Conservation (phyloP, 2,113 vertebrate genomes). For the Brachyistius frenatus region DNA sequence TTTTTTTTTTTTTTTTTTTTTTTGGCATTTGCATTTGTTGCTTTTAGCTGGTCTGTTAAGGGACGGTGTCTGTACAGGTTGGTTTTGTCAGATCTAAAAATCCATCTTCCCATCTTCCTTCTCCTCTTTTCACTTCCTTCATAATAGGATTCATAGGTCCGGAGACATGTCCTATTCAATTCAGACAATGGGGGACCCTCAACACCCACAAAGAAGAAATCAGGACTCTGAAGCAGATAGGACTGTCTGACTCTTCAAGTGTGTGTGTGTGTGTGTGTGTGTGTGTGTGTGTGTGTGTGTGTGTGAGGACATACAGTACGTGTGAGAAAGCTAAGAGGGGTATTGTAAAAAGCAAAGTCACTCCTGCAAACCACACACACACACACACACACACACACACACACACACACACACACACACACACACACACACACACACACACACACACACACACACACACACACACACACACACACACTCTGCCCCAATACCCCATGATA, state of each 20-base stretch:
- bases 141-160: conserved; percentile 73
- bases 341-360: conserved; percentile 38
- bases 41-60: not conserved
- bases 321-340: conserved; percentile 25
- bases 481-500: conserved; percentile 41
- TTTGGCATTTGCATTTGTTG: conserved; percentile 4
- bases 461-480: conserved; percentile 3
- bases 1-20: not conserved
- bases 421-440: conserved; percentile 6
- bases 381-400: conserved; percentile 6
- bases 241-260: conserved; percentile 38
- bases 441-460: conserved; percentile 7
- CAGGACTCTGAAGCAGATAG: conserved; percentile 49
- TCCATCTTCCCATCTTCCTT: conserved; percentile 36
- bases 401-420: conserved; percentile 8
- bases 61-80: not conserved
- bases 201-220: conserved; percentile 59
- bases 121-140: conserved; percentile 51
- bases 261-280: conserved; percentile 13
- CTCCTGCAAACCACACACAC: conserved; percentile 12
- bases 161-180: conserved; percentile 61
- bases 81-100: conserved; percentile 33
- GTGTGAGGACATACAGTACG: not conserved
- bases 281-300: conserved; percentile 3
- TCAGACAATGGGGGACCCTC: conserved; percentile 59